phyloP scores from a whole-genome alignment of 2,888 invertebrate genomes.

The Melinaea menophilus region DNA sequence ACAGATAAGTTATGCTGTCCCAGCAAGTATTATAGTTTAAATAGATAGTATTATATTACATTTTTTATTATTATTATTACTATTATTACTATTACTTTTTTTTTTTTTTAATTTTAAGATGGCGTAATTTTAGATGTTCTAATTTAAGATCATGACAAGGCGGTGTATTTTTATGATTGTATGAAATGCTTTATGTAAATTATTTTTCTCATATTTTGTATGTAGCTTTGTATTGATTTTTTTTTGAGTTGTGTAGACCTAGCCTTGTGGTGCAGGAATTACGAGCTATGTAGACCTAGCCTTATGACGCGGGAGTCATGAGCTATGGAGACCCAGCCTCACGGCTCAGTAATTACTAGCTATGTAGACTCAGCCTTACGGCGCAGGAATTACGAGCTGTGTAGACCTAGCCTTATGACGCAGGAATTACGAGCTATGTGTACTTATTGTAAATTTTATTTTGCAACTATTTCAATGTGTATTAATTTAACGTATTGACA shows the following conservation, averaged over 20 bases:
- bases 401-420: constrained; percentile 41
- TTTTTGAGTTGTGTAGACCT: constrained; percentile 35
- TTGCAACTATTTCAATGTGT: constrained; percentile 28
- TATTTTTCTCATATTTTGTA: constrained; percentile 49
- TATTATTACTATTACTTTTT: constrained; percentile 27
- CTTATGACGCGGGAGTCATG: constrained; percentile 39
- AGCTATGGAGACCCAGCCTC: constrained; percentile 28
- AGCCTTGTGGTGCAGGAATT: too few species aligned
- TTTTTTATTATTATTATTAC: constrained; percentile 17
- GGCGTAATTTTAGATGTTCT: constrained; percentile 74
- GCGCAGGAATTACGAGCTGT: constrained; percentile 18
- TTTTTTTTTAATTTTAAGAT: constrained; percentile 66
- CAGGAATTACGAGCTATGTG: constrained; percentile 41
- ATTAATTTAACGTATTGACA: constrained; percentile 61
- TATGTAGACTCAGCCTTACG: too few species aligned
- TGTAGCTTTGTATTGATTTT: constrained; percentile 55
- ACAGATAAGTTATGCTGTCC: constrained; percentile 48
- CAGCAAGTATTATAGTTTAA: constrained; percentile 63
- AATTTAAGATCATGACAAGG: constrained; percentile 72
- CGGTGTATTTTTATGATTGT: constrained; percentile 56
- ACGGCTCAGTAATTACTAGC: too few species aligned
- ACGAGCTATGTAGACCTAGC: constrained; percentile 39
- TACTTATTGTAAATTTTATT: constrained; percentile 40
- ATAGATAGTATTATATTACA: constrained; percentile 59
- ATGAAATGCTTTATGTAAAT: constrained; percentile 62